These are phyloP conservation scores for Anguilla obscura DNA, from an alignment of 2,797 vertebrate genomes.

Conservation along the genomic window DNA sequence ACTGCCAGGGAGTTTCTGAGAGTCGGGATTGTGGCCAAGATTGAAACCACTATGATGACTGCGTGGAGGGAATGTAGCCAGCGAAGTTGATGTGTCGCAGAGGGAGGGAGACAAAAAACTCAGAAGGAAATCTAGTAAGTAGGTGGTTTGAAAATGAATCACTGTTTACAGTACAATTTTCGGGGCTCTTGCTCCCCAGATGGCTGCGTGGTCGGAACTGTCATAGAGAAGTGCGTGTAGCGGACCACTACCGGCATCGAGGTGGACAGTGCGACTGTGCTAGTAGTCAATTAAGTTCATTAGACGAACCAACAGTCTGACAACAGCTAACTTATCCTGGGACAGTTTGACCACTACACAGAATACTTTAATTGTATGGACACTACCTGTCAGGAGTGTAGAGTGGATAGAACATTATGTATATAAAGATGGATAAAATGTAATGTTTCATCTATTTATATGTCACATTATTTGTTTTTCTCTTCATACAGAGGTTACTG, in stretches of 20 bases:
- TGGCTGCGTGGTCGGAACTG: not conserved
- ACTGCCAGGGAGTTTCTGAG: constrained; percentile 34
- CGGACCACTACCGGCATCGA: not conserved
- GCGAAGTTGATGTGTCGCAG: constrained; percentile 1
- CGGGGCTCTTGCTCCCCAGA: not conserved
- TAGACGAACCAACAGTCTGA: not conserved
- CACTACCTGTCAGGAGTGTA: not conserved
- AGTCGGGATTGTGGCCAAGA: not conserved
- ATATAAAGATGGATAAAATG: not conserved
- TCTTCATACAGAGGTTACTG: not conserved
- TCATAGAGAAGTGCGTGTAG: not conserved
- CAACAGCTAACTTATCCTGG: not conserved
- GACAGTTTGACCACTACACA: not conserved
- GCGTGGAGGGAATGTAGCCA: not conserved
- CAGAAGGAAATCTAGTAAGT: constrained; percentile 10
- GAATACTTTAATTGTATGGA: not conserved
- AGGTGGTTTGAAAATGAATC: constrained; percentile 10
- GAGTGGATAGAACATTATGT: not conserved
- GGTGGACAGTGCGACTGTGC: not conserved
- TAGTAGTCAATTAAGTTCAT: not conserved
- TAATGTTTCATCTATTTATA: not conserved
- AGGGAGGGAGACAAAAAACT: constrained; percentile 9
- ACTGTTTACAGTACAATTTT: not conserved
- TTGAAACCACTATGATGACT: not conserved
- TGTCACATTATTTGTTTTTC: not conserved